Base-by-base conservation (phyloP, 2,113 vertebrate species). In the Micronycteris hirsuta region DNA sequence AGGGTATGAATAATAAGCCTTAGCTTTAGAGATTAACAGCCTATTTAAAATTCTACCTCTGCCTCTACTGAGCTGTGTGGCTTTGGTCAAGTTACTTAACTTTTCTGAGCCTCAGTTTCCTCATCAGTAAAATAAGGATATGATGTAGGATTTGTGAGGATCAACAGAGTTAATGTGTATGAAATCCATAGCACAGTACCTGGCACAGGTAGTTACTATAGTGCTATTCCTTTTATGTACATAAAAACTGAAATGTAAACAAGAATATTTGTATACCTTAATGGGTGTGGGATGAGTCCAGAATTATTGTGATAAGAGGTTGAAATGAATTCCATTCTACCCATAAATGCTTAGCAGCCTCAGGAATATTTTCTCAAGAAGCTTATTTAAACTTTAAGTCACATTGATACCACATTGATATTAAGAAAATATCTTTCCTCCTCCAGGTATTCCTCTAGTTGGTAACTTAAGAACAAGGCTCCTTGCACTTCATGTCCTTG, bases 401-500 rank as follows among this genome's bases (percentile, higher is more conserved):
- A 70, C 16, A 24, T 74, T 58, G n/a, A 49, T 98, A 91, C 78
- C 19, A 70, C 15, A 22, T 77, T 58, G 38, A 52, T 98, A 92
- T 93, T n/a, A 89, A 11, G 3, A 4, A n/a, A 96, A 91, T 82
- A 19, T 92, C 13, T 97, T 96, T 68, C 13, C 1, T 2, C 10
- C 24, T 22, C 19, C 63, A 99, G 99, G 99, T 28, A 98, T 99
- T 86, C 99, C 99, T 68, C 97, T 99, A 82, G 99, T 99, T 97
- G 99, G 99, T 49, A 99, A 99, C 97, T 93, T 99, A 98, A 99
- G 99, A 97, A 99, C 99, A 0, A 99, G 99, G 17, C 99, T 99
- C 52, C 98, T 99, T 1, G 99, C 99, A 0, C 99, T 99, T 61
- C 99, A 99, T 1, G 99, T 99, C 13, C 97, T 99, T 80, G 99